Conservation (phyloP, 2,113 vertebrate species). For the Zingel zingel region DNA sequence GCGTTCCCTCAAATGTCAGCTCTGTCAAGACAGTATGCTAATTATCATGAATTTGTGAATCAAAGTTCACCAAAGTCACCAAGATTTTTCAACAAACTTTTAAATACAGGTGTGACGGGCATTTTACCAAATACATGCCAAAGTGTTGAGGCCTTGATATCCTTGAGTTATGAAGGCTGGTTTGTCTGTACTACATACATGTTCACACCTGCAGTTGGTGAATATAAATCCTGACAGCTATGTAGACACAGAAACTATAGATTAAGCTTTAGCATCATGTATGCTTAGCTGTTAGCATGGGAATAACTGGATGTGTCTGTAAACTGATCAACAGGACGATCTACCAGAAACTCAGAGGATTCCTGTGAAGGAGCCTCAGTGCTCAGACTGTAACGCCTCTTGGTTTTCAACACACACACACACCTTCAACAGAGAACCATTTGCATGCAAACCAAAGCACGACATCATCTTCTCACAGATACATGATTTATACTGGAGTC, state of each 20-base stretch:
- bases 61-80: too few relatives aligned
- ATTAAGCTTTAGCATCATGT: neutral
- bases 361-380: conserved; percentile 31
- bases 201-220: too few relatives aligned
- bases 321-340: neutral
- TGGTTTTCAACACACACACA: conserved; percentile 34
- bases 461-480: conserved; percentile 9
- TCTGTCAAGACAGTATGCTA: neutral
- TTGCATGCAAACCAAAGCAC: conserved; percentile 76
- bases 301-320: neutral
- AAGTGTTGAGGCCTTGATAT: too few relatives aligned
- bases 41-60: neutral
- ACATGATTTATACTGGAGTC: neutral
- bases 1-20: neutral
- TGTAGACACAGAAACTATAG: neutral
- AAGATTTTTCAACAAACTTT: too few relatives aligned
- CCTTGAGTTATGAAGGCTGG: too few relatives aligned
- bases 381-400: conserved; percentile 14
- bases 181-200: too few relatives aligned
- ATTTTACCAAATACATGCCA: too few relatives aligned
- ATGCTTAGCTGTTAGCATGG: conserved; percentile 20
- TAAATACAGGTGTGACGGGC: too few relatives aligned
- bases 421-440: conserved; percentile 18
- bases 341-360: neutral
- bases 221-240: neutral